These are phyloP conservation scores for Eupsilia transversa DNA, from an alignment of 2,888 invertebrate species.

Conservation along the genomic window DNA sequence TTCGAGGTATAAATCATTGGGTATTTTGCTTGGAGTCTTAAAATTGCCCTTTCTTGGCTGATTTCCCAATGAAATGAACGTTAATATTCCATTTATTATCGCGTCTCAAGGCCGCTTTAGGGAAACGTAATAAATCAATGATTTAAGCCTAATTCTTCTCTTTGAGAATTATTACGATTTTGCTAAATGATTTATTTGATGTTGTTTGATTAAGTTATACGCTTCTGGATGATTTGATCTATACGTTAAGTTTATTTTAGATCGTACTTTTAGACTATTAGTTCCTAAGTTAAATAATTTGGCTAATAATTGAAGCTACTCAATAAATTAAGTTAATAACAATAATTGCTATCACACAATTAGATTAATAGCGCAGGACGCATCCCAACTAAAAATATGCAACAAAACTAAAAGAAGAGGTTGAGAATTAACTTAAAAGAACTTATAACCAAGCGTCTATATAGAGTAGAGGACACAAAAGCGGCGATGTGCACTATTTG, in stretches of 20 bases:
- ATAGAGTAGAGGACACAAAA: background rate
- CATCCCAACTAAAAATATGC: background rate
- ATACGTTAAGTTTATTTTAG: constrained; percentile 18
- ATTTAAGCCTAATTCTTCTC: constrained; percentile 62
- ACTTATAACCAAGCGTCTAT: background rate
- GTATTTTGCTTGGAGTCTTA: constrained; percentile 76
- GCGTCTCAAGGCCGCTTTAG: constrained; percentile 47
- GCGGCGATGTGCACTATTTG: constrained; percentile 32
- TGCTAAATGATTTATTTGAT: constrained; percentile 58
- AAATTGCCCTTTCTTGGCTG: constrained; percentile 76
- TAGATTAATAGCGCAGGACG: background rate
- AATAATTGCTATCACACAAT: too few relatives aligned
- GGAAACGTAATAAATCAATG: constrained; percentile 63
- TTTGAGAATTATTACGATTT: constrained; percentile 53
- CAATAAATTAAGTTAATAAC: too few relatives aligned
- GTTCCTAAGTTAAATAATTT: background rate
- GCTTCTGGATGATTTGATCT: constrained; percentile 37
- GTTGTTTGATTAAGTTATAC: constrained; percentile 52
- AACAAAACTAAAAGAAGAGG: background rate
- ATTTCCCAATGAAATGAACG: constrained; percentile 74
- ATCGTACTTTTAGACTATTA: background rate
- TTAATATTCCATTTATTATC: constrained; percentile 67
- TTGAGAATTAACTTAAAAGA: background rate
- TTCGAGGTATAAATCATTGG: constrained; percentile 82
- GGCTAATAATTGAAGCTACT: background rate